Evolutionary conservation across 1,140 invertebrate species (phyloP), one percentile per base, ranked within the genome.

Genomic region (Drosophila murphyi): DNA sequence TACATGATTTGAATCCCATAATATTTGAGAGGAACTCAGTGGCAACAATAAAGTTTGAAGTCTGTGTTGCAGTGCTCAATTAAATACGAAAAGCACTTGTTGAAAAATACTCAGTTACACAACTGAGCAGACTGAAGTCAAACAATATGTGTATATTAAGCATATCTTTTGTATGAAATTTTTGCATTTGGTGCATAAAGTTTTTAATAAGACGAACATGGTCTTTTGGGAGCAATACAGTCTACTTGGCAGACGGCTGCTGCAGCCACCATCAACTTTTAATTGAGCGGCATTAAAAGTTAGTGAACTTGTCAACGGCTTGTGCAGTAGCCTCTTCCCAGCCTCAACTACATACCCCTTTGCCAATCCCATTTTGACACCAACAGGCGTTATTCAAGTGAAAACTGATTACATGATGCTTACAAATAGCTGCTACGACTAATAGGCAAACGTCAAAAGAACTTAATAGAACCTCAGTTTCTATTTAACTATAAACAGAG

Each of bases 221-320:
- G 31, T 29, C 34, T 20, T 20, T 50, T n/a, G 37, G 10, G n/a
- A 41, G 45, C 65, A 69, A 20, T 35, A n/a, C 51, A 2, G 47
- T 12, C 37, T 50, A 20, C 12, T 20, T 34, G 41, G 65, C 45
- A 50, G 59, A 2, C 32, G 29, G 39, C 29, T 20, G 55, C 4
- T 62, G 41, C 51, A 54, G 57, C 55, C 71, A 54, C 54, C 45
- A 56, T 29, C 62, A 88, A 88, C 80, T 88, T 88, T 88, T 88
- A 89, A 83, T 85, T 80, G 73, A 88, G 73, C 63, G 70, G 85
- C 83, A 88, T 88, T 88, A 88, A 88, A 88, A 88, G 85, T 89
- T 88, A 89, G 77, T 65, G 71, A 89, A 88, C 62, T 88, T 88
- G 80, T 89, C 85, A 89, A 78, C 83, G 73, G 80, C 45, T 74